Evolutionary conservation across 2,113 vertebrate genomes (phyloP).

Genomic region (Tychaedon coryphoeus): DNA sequence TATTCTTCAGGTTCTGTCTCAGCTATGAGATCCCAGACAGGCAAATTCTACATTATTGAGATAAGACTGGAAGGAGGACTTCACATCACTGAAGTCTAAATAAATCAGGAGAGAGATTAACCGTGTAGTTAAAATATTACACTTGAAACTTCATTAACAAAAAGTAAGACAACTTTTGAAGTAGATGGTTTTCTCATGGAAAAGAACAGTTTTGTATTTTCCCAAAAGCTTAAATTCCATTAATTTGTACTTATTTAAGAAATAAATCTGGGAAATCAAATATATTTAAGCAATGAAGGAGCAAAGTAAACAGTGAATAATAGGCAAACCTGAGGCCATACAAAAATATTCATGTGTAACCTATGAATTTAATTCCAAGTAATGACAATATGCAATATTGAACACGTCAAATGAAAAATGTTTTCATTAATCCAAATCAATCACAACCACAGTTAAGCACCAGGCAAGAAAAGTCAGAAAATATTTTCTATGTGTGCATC

Average conservation of each 20-base stretch:
- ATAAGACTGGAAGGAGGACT: neutral
- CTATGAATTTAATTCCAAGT: neutral
- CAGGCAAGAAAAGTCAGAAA: neutral
- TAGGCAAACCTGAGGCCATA: neutral
- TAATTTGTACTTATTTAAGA: neutral
- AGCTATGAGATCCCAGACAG: neutral
- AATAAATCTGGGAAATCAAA: neutral
- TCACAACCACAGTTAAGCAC: neutral
- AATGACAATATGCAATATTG: neutral
- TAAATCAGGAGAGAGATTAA: neutral
- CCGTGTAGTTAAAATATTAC: neutral
- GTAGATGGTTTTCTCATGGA: neutral
- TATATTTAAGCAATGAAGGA: neutral
- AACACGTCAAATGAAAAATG: neutral
- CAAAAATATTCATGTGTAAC: neutral
- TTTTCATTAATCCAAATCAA: neutral
- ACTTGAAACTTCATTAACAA: neutral
- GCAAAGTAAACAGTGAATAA: neutral
- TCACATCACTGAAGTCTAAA: neutral
- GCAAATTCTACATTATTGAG: neutral
- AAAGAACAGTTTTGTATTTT: neutral
- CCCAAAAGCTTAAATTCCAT: neutral
- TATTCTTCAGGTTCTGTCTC: neutral
- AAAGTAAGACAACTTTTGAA: neutral
- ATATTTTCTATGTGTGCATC: neutral